These are phyloP conservation scores for Hirtodrosophila trivittata DNA, from an alignment of 2,888 invertebrate genomes.

Conservation along the genomic window DNA sequence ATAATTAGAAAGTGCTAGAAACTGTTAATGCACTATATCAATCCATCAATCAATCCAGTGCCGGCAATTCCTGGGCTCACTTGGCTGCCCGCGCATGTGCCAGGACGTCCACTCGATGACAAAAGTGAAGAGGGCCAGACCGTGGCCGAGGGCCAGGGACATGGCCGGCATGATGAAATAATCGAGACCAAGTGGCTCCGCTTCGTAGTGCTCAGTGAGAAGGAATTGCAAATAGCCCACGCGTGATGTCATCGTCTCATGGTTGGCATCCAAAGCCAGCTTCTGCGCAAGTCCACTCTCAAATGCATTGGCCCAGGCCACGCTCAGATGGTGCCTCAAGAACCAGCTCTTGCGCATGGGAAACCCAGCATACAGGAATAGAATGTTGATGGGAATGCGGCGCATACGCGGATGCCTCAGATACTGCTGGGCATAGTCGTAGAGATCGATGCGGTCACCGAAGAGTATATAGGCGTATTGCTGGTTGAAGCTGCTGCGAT, in stretches of 20 bases:
- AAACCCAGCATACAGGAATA: constrained; percentile 60
- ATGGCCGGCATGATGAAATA: constrained; percentile 76
- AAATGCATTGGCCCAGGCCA: constrained; percentile 60
- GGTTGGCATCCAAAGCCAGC: constrained; percentile 54
- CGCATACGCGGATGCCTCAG: constrained; percentile 55
- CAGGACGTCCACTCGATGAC: constrained; percentile 63
- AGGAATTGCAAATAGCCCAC: constrained; percentile 60
- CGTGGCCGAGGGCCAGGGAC: constrained; percentile 60
- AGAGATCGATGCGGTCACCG: constrained; percentile 61
- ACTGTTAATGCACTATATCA: constrained; percentile 34
- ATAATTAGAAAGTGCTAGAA: too few species aligned
- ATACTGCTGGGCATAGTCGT: constrained; percentile 60
- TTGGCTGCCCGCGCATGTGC: constrained; percentile 38
- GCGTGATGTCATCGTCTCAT: constrained; percentile 59
- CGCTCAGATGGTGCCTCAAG: constrained; percentile 42
- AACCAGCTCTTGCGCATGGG: constrained; percentile 67
- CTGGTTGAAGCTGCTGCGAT: constrained; percentile 52
- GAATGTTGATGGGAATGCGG: constrained; percentile 61
- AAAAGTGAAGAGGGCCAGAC: constrained; percentile 58
- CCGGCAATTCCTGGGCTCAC: constrained; percentile 10
- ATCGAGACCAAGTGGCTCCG: constrained; percentile 58
- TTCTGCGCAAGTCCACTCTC: constrained; percentile 58
- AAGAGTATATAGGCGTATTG: constrained; percentile 69
- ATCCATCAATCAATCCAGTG: constrained; percentile 63
- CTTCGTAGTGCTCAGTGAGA: constrained; percentile 59